Conservation (phyloP, 2,113 vertebrate genomes). For the Dicentrarchus labrax region DNA sequence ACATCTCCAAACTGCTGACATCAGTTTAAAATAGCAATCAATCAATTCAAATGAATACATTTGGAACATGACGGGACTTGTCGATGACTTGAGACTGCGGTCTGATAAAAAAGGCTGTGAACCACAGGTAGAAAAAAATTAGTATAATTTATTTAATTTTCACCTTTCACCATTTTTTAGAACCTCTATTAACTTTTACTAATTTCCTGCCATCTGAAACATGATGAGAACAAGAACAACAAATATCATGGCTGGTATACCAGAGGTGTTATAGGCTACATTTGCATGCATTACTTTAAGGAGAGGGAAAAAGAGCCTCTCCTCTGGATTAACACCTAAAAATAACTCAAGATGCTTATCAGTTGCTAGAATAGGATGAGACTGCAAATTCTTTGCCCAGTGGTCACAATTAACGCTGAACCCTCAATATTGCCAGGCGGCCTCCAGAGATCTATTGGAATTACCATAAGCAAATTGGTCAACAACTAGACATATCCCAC, state of each 20-base stretch:
- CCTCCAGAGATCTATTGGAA: constrained; percentile 72
- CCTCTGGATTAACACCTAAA: constrained; percentile 68
- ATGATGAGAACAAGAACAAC: not conserved
- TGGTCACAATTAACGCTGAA: constrained; percentile 77
- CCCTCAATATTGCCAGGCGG: constrained; percentile 66
- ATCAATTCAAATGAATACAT: not conserved
- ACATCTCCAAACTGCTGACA: not conserved
- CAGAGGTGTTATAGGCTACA: constrained; percentile 18
- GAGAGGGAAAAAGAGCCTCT: constrained; percentile 12
- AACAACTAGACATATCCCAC: constrained; percentile 71
- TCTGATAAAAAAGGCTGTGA: not conserved
- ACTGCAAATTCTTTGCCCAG: constrained; percentile 73
- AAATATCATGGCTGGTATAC: not conserved
- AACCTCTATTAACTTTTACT: not conserved
- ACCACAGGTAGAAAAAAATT: not conserved
- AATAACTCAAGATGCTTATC: constrained; percentile 71
- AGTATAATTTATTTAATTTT: no score
- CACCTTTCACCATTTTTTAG: not conserved
- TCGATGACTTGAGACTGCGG: not conserved
- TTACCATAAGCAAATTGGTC: constrained; percentile 80
- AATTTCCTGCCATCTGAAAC: not conserved
- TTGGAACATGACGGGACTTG: not conserved
- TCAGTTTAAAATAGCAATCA: not conserved
- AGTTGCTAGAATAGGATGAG: constrained; percentile 71
- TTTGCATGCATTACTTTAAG: constrained; percentile 44